phyloP scores from a whole-genome alignment of 2,888 invertebrate species.

The Thelaira solivaga region DNA sequence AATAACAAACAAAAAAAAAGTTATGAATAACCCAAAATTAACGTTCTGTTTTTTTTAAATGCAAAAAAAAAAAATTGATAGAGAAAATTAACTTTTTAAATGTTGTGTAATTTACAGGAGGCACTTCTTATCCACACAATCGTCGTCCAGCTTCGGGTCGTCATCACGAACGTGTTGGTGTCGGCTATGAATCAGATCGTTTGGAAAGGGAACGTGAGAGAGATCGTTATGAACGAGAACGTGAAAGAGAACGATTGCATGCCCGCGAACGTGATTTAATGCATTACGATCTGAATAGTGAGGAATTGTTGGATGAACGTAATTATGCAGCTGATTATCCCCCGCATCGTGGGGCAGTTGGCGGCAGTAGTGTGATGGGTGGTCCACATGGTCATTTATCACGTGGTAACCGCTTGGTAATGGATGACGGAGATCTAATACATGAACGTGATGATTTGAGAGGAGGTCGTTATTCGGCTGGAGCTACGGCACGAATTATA shows the following conservation, averaged over 20 bases:
- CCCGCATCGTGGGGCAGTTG: conserved; percentile 67
- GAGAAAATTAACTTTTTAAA: conserved; percentile 23
- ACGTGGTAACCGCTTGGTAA: conserved; percentile 68
- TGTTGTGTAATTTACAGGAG: conserved; percentile 69
- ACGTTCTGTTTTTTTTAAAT: conserved; percentile 18
- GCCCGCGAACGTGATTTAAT: conserved; percentile 76
- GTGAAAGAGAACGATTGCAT: conserved; percentile 74
- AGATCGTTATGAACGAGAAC: conserved; percentile 67
- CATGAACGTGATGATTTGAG: conserved; percentile 74
- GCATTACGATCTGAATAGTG: conserved; percentile 77
- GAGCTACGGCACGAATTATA: conserved; percentile 64
- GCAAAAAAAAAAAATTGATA: background rate
- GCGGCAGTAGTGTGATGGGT: conserved; percentile 64
- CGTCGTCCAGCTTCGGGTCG: conserved; percentile 73
- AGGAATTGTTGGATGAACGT: conserved; percentile 76
- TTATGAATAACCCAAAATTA: conserved; percentile 47
- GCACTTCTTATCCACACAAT: conserved; percentile 76
- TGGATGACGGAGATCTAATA: conserved; percentile 74
- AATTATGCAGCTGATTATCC: conserved; percentile 74
- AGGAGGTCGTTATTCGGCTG: conserved; percentile 45
- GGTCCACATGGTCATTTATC: conserved; percentile 58
- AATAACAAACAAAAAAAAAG: conserved; percentile 9
- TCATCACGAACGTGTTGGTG: conserved; percentile 71
- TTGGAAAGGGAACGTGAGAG: conserved; percentile 71
- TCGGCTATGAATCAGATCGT: conserved; percentile 67